Conservation (phyloP, 1,140 invertebrate genomes). For the Augochlora pura region DNA sequence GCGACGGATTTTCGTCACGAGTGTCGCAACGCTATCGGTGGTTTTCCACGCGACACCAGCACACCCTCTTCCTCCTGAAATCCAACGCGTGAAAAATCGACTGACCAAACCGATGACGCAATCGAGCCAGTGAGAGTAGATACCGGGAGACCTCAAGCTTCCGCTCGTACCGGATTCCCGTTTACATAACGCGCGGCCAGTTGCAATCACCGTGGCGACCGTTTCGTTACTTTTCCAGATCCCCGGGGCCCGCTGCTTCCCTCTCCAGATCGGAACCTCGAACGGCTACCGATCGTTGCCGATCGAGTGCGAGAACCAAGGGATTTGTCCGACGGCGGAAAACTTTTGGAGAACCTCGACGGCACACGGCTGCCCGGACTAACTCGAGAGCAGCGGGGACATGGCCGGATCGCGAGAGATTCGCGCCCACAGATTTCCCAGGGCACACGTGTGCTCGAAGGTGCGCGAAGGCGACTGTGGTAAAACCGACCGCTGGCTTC, state of each 20-base stretch:
- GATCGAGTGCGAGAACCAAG: too few relatives aligned
- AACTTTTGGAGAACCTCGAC: too few relatives aligned
- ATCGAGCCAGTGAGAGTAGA: constrained; percentile 44
- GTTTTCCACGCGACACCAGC: constrained; percentile 1
- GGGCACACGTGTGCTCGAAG: background rate
- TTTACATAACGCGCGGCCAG: constrained; percentile 33
- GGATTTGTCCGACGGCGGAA: too few relatives aligned
- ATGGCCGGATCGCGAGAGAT: too few relatives aligned
- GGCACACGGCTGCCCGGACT: too few relatives aligned
- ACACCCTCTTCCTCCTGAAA: background rate
- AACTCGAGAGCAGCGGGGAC: too few relatives aligned
- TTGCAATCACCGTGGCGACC: background rate
- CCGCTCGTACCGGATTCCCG: constrained; percentile 36
- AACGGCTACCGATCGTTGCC: background rate
- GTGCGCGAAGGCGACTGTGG: background rate
- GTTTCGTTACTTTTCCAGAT: background rate
- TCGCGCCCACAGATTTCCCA: too few relatives aligned
- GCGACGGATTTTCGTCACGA: background rate
- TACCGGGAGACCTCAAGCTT: constrained; percentile 38
- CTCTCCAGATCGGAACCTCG: background rate
- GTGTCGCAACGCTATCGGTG: background rate
- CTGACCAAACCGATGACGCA: constrained; percentile 15
- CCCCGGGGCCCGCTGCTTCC: background rate
- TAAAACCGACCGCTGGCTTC: constrained; percentile 16
- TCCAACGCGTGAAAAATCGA: constrained; percentile 15